Evolutionary conservation across 2,797 vertebrate species (phyloP), one percentile per base, ranked within the genome.

Genomic region (Gymnoscopelus microlampas): DNA sequence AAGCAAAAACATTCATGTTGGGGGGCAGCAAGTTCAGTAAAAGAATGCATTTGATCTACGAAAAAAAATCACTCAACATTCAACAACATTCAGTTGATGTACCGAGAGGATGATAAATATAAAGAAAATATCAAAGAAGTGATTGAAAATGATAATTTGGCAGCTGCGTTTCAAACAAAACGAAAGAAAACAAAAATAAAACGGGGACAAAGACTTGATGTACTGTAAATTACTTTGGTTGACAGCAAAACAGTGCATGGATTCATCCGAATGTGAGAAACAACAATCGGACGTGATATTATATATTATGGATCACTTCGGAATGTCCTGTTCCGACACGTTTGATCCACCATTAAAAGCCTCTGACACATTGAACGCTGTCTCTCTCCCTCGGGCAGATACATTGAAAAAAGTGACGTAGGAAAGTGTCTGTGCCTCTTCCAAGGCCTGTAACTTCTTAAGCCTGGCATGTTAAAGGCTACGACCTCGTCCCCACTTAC

Each of bases 401-500:
- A 15, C 24, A 81, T 68, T 84, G 68, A 76, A 84, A 77, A 70
- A 77, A 70, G 67, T 73, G 69, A 71, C 63, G 72, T 48, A 19
- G 3, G 63, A 70, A 55, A 56, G 19, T 60, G 63, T 66, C 78
- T 73, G 62, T 79, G 53, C 72, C 48, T 85, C 44, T 65, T 70
- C 63, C 71, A 61, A 63, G 51, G 74, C 86, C 85, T 94, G 92
- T 87, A 92, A 93, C 85, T 90, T 92, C 87, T 94, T 91, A 86
- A 88, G 70, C 69, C 73, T 77, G 89, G 85, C 89, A 91, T 92
- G 90, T 87, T 88, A 91, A 91, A 88, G 91, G 90, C 72, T 84
- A 84, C 47, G 90, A 94, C 89, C 90, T 89, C n/a, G 63, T 86
- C 60, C 81, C 73, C 79, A 69, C 88, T 89, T 89, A 92, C 85